Evolutionary conservation across 2,888 invertebrate genomes (phyloP).

Genomic region (Morpho helenor): DNA sequence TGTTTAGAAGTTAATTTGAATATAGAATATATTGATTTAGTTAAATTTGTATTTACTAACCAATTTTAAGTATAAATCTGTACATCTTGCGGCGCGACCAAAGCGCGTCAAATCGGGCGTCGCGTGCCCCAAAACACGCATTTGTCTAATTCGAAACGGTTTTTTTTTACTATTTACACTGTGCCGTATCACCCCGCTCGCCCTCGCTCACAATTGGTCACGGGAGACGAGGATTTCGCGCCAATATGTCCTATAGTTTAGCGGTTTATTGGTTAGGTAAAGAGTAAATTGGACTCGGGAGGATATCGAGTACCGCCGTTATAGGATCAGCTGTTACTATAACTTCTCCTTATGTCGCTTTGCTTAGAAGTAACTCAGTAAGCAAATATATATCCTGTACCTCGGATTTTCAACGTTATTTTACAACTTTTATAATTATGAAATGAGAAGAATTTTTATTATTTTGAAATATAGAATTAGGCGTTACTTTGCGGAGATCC

Average conservation of each 20-base stretch:
- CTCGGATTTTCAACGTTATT: no score
- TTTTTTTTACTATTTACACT: slow-evolving; percentile 63
- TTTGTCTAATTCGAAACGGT: slow-evolving; percentile 74
- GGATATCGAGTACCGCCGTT: slow-evolving; percentile 26
- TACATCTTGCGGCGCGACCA: slow-evolving; percentile 33
- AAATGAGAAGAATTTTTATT: no score
- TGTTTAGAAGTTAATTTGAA: no score
- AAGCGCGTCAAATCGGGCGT: slow-evolving; percentile 51
- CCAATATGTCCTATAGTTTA: slow-evolving; percentile 70
- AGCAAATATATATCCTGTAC: no score
- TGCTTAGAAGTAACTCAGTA: slow-evolving; percentile 20
- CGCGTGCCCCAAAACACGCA: slow-evolving; percentile 74
- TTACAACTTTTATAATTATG: no score
- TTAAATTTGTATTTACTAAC: slow-evolving; percentile 4
- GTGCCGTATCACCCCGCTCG: slow-evolving; percentile 43
- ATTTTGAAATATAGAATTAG: no score
- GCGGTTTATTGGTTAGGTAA: slow-evolving; percentile 51
- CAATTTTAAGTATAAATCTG: slow-evolving; percentile 7
- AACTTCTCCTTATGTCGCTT: slow-evolving; percentile 3
- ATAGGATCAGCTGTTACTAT: slow-evolving; percentile 10
- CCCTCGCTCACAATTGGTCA: slow-evolving; percentile 66
- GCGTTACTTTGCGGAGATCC: no score
- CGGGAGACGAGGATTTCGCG: slow-evolving; percentile 53
- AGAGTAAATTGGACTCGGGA: slow-evolving; percentile 42
- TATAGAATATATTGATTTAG: no score